Evolutionary conservation across 2,888 invertebrate genomes (phyloP), one percentile per base, ranked within the genome.

Genomic region (Hirtodrosophila duncani): DNA sequence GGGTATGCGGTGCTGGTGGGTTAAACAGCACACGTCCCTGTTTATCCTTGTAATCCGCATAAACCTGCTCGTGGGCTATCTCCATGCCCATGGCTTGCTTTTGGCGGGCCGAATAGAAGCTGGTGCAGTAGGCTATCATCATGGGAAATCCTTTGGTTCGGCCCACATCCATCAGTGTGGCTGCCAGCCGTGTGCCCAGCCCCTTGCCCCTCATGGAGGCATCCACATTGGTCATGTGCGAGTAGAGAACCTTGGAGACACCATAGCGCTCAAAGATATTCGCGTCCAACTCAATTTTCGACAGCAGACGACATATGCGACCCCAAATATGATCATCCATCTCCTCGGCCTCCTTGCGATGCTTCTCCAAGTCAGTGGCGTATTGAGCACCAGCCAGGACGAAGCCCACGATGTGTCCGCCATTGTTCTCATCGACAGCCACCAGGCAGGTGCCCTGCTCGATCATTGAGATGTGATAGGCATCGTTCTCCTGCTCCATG

Each of bases 81-180:
- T 82, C 63, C 82, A 82, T 82, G n/a, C 64, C 65, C 21, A 80
- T 16, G 1, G 59, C 58, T 31, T 79, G 56, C 18, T 79, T 77
- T 4, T 82, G 63, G 1, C 68, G 59, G 0, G 67, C 78, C 3
- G 83, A 77, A 37, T 71, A 82, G 6, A 60, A 57, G 52, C 82
- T 82, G 2, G 80, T 48, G 42, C 80, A 83, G 44, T 75, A 74
- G 14, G 63, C 67, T 1, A 52, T 23, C 23, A 71, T 64, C 1
- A 82, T 4, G 1, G 66, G 63, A 23, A 58, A 79, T 0, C 70
- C 71, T 14, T 72, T 49, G 8, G 51, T 31, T 8, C 59, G 67
- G 0, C 67, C 81, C 6, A 71, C 56, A 14, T 78, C 72, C 38
- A 80, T 74, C 1, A 72, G 61, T 3, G 66, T 58, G 11, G 61